These are phyloP conservation scores for Tupaia tana DNA, from an alignment of 2,113 vertebrate species.

Conservation along the genomic window DNA sequence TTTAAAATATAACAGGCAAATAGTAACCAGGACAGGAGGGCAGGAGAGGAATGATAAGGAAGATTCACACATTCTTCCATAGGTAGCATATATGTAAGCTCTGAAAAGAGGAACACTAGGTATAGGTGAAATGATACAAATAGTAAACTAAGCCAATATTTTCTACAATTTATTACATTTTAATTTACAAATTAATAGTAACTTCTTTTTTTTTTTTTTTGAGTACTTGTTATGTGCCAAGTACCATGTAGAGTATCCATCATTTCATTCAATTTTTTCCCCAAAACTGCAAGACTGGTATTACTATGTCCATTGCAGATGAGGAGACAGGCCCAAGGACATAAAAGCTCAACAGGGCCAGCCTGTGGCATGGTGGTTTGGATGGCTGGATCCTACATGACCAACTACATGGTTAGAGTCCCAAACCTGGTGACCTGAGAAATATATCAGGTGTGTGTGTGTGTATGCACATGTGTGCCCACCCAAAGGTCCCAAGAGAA, in stretches of 20 bases:
- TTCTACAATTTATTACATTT: not conserved
- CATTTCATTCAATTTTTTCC: not conserved
- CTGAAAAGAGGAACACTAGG: not conserved
- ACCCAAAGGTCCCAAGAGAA: too few relatives aligned
- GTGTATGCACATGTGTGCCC: too few relatives aligned
- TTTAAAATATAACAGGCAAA: not conserved
- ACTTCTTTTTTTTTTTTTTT: not conserved
- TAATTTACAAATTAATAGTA: conserved; percentile 2
- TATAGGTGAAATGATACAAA: not conserved
- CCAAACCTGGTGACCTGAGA: too few relatives aligned
- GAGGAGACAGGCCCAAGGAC: not conserved
- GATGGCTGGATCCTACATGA: too few relatives aligned
- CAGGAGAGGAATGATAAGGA: not conserved
- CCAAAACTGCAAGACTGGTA: not conserved
- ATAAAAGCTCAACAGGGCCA: not conserved
- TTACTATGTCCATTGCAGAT: not conserved
- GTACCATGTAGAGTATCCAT: not conserved
- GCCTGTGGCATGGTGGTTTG: too few relatives aligned
- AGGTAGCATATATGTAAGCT: not conserved
- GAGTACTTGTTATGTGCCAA: not conserved
- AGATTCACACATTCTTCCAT: not conserved
- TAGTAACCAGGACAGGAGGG: not conserved
- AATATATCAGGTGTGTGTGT: too few relatives aligned
- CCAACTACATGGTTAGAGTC: too few relatives aligned
- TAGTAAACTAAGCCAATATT: not conserved